phyloP scores from a whole-genome alignment of 2,797 vertebrate species.

The Dendrocincla fuliginosa region DNA sequence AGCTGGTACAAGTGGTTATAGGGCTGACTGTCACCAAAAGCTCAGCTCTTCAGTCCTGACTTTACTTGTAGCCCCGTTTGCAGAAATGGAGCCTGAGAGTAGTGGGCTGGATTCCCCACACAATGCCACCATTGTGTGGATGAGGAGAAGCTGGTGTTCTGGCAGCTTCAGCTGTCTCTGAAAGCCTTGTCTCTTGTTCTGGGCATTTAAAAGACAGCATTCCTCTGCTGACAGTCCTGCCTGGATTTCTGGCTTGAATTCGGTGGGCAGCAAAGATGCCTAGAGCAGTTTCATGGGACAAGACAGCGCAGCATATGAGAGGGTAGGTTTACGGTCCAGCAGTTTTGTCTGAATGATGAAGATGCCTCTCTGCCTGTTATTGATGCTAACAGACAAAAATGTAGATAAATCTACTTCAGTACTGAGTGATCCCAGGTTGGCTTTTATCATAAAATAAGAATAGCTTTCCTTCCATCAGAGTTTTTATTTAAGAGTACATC shows the following conservation, averaged over 20 bases:
- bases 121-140: slow-evolving; percentile 75
- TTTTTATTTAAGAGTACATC: slow-evolving; percentile 16
- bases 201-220: slow-evolving; percentile 73
- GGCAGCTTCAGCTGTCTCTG: slow-evolving; percentile 73
- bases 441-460: neutral
- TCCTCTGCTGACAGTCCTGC: slow-evolving; percentile 68
- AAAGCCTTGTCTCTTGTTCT: slow-evolving; percentile 76
- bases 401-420: neutral
- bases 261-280: slow-evolving; percentile 38
- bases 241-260: slow-evolving; percentile 49
- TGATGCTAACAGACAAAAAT: neutral
- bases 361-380: slow-evolving; percentile 33
- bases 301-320: neutral
- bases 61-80: neutral
- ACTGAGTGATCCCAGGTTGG: neutral
- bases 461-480: neutral
- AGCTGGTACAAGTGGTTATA: slow-evolving; percentile 32
- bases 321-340: slow-evolving; percentile 8
- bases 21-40: neutral
- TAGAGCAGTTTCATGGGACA: slow-evolving; percentile 46
- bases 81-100: slow-evolving; percentile 4
- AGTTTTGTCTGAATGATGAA: slow-evolving; percentile 35
- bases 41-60: slow-evolving; percentile 36
- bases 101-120: slow-evolving; percentile 37
- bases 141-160: slow-evolving; percentile 66